These are phyloP conservation scores for human (Homo sapiens) DNA, from an alignment of 2,113 vertebrate species.

Conservation along the genomic window GRCh38 chr1:2504501-2505000, in stretches of 20 bases:
- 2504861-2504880: conserved; percentile 90
- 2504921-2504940: conserved; percentile 44
- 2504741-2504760: conserved; percentile 93
- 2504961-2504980: conserved; percentile 90
- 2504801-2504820: fast-evolving
- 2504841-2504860: conserved; percentile 81
- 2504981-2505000: conserved; percentile 94
- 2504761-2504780: conserved; percentile 91
- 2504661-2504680: conserved; percentile 89
- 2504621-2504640: conserved; percentile 81
- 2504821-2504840: conserved; percentile 2
- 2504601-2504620: conserved; percentile 75
- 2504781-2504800: conserved; percentile 85
- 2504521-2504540: conserved; percentile 43
- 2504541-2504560: conserved; percentile 86
- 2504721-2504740: conserved; percentile 96
- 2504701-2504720: conserved; percentile 81
- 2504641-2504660: conserved; percentile 81
- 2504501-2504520: conserved; percentile 67
- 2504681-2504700: conserved; percentile 89
- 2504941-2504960: conserved; percentile 60
- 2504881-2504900: conserved; percentile 90
- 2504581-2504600: conserved; percentile 74
- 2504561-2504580: conserved; percentile 96
- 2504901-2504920: conserved; percentile 85